Evolutionary conservation across 2,888 invertebrate species (phyloP).

Genomic region (Epirrhoe alternata): DNA sequence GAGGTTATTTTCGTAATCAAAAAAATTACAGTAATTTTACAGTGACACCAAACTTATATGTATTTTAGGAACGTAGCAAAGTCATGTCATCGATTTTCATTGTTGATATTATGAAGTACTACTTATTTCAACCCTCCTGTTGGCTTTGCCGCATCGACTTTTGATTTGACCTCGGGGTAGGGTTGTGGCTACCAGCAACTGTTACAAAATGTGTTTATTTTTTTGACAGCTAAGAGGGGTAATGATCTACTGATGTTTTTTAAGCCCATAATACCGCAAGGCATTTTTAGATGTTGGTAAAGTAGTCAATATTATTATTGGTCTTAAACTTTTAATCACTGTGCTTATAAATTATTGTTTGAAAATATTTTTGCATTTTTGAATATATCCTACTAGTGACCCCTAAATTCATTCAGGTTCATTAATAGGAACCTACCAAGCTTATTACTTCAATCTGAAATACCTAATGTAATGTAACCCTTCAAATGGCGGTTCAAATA

Average conservation of each 20-base stretch:
- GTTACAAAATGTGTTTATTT: constrained; percentile 51
- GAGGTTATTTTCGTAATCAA: no score
- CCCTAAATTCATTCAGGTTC: no score
- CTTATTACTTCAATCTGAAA: no score
- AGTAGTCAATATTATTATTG: constrained; percentile 3
- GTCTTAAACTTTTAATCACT: no score
- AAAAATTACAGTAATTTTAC: no score
- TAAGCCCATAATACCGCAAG: constrained; percentile 27
- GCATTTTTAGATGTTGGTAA: constrained; percentile 12
- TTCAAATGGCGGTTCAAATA: no score
- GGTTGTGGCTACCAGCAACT: constrained; percentile 52
- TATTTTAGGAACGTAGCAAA: not conserved
- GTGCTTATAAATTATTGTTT: no score
- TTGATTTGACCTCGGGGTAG: constrained; percentile 55
- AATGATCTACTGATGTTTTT: constrained; percentile 30
- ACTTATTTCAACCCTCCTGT: constrained; percentile 40
- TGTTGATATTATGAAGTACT: constrained; percentile 1
- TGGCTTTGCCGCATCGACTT: constrained; percentile 54
- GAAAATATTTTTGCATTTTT: no score
- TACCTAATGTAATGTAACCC: no score
- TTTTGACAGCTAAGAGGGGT: constrained; percentile 40
- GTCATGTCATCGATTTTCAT: not conserved
- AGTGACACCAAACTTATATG: no score
- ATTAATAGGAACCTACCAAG: no score
- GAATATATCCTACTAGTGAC: no score